Evolutionary conservation across 2,797 vertebrate species (phyloP), one percentile per base, ranked within the genome.

Genomic region (Anomalospiza imberbis): DNA sequence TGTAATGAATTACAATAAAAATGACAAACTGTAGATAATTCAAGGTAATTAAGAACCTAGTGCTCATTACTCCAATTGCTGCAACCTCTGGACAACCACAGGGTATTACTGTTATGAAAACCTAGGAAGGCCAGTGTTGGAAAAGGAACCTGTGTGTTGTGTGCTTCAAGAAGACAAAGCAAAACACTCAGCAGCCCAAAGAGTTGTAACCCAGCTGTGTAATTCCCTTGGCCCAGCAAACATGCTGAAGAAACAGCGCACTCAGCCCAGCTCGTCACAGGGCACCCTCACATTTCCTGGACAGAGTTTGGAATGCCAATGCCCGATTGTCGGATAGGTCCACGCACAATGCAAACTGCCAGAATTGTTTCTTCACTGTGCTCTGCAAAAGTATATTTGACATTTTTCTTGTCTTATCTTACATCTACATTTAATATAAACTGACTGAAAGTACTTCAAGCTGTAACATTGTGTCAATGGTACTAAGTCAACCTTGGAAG

Each of bases 391-490:
- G 53, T 19, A 22, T 70, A 61, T 66, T 58, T 60, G 55, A 63
- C 89, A 77, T 63, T 74, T 65, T 91, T 44, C 48, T 86, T 21
- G 6, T 50, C 42, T 71, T 74, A 68, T 82, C 65, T 91, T 68
- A 12, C 65, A 80, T 78, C 95, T 92, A 89, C 62, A 75, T 88
- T 75, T 92, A 68, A 51, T 88, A 76, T 92, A 81, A 93, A 73
- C 82, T 89, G 73, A 81, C 74, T 83, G 66, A 66, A 94, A 96
- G 75, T 84, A 93, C 53, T 89, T 81, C 53, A 75, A 86, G 74
- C 65, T 77, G 77, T 20, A 87, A 29, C 22, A 25, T 12, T 63
- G 20, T 25, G 25, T 65, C 74, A 51, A 66, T 58, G 63, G 11
- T 47, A 25, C 22, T 32, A 51, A 62, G 21, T 6, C 61, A 45